These are phyloP conservation scores for Drosophila niveifrons DNA, from an alignment of 2,888 invertebrate genomes.

Conservation along the genomic window DNA sequence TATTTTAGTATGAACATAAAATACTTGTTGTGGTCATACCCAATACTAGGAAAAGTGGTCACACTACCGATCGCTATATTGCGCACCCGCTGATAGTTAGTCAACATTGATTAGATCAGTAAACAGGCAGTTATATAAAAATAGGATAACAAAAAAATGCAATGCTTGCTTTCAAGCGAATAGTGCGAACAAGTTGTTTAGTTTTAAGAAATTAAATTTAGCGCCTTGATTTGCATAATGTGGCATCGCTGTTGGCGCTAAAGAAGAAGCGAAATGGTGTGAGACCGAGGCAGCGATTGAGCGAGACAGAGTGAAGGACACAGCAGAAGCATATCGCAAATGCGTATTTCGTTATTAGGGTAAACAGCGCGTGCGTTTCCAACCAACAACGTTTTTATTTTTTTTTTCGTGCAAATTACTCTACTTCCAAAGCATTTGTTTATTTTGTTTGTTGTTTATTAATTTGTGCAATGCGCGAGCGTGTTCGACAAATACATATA, in stretches of 20 bases:
- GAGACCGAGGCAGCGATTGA: background rate
- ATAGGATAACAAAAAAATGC: too few relatives aligned
- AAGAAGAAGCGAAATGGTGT: too few relatives aligned
- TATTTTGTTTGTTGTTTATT: constrained; percentile 22
- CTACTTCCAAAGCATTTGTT: constrained; percentile 35
- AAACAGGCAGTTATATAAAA: too few relatives aligned
- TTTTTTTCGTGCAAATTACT: constrained; percentile 13
- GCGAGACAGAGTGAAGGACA: constrained; percentile 24
- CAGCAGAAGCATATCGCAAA: constrained; percentile 21
- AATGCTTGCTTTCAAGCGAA: too few relatives aligned
- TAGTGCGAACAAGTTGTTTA: background rate
- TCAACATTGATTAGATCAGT: too few relatives aligned
- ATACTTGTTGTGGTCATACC: too few relatives aligned
- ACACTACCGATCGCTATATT: too few relatives aligned
- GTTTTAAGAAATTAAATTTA: background rate
- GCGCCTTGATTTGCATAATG: background rate
- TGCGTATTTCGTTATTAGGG: constrained; percentile 34
- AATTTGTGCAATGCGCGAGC: constrained; percentile 16
- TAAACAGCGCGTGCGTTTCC: constrained; percentile 44
- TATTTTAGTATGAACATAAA: too few relatives aligned
- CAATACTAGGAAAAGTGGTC: too few relatives aligned
- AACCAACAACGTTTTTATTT: constrained; percentile 8
- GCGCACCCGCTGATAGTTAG: too few relatives aligned
- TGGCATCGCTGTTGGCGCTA: constrained; percentile 6
- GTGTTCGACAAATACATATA: background rate